Evolutionary conservation across 2,113 vertebrate species (phyloP), one percentile per base, ranked within the genome.

Genomic region (Antechinus flavipes): DNA sequence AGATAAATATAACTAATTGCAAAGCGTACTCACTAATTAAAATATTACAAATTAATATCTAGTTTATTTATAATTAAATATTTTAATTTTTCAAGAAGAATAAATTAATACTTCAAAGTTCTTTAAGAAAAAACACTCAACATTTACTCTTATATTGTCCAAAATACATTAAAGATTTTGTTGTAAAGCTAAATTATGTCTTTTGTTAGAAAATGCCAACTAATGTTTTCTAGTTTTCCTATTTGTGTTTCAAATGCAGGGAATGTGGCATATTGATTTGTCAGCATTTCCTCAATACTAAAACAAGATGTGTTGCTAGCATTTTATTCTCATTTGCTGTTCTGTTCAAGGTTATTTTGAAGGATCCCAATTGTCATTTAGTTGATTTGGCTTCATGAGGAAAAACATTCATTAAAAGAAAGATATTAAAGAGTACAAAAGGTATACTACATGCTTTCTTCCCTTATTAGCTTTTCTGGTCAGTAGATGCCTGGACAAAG

Each of bases 261-360:
- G 91, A 92, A 91, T 90, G 53, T 89, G 30, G 53, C 0, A 26
- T 93, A 84, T 94, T 91, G 47, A 47, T 95, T 96, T 61, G 89
- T 9, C 58, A 93, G 54, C 8, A 68, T n/a, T 0, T 42, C 55
- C 89, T 56, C 42, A 2, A 6, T 7, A 42, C 8, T n/a, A 42
- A 84, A 42, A 8, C 68, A 84, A 84, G 35, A 42, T 42, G 68
- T 84, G 16, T 84, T 84, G 35, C n/a, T 42, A 42, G n/a, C 16
- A 14, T 94, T 91, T 30, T 92, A 42, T 91, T 93, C 93, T 95
- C 50, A 54, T 93, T 94, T 96, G 53, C 52, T 94, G 16, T 4
- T 24, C 35, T 42, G 35, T 42, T 56, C 50, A 91, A 49, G 93
- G 47, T 95, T 56, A 93, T 61, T 93, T 93, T 84, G 22, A 84